Percentiles rank a stretch among this genome's conserved stretches.
phyloP scores from a whole-genome alignment of 2,888 invertebrate species.

The Ennomos erosarius region DNA sequence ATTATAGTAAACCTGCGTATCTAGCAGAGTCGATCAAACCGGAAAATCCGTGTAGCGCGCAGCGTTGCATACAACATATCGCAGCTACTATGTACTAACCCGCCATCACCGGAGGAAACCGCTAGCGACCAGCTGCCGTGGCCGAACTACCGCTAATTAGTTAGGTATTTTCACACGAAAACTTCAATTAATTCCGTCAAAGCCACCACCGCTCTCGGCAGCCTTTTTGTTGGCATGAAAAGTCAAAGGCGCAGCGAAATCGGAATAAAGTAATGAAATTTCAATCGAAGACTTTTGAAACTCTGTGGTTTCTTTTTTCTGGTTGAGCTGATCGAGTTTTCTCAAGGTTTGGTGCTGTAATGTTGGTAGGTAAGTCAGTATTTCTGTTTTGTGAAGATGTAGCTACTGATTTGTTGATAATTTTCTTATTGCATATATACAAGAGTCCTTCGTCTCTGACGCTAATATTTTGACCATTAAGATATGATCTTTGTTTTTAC shows the following conservation, averaged over 20 bases:
- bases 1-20: slow-evolving; percentile 8
- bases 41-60: slow-evolving; percentile 37
- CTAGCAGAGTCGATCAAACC: slow-evolving; percentile 30
- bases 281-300: slow-evolving; percentile 56
- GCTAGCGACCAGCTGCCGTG: slow-evolving; percentile 39
- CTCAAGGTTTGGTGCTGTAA: slow-evolving; percentile 32
- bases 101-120: slow-evolving; percentile 45
- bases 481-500: too few relatives aligned
- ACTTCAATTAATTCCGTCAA: slow-evolving; percentile 75
- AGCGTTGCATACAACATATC: slow-evolving; percentile 15
- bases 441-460: too few relatives aligned
- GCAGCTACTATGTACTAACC: slow-evolving; percentile 12
- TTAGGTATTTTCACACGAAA: slow-evolving; percentile 71
- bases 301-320: slow-evolving; percentile 46
- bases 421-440: too few relatives aligned
- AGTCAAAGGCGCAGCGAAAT: slow-evolving; percentile 62
- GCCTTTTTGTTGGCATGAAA: slow-evolving; percentile 57
- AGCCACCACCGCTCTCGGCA: slow-evolving; percentile 53
- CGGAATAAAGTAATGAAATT: slow-evolving; percentile 65
- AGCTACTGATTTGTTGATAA: too few relatives aligned
- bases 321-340: slow-evolving; percentile 33
- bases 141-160: slow-evolving; percentile 67
- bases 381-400: slow-evolving; percentile 6
- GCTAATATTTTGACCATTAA: too few relatives aligned
- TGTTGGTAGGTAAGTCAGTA: neutral